phyloP scores from a whole-genome alignment of 2,888 invertebrate species.

The Vandiemenella viatica region DNA sequence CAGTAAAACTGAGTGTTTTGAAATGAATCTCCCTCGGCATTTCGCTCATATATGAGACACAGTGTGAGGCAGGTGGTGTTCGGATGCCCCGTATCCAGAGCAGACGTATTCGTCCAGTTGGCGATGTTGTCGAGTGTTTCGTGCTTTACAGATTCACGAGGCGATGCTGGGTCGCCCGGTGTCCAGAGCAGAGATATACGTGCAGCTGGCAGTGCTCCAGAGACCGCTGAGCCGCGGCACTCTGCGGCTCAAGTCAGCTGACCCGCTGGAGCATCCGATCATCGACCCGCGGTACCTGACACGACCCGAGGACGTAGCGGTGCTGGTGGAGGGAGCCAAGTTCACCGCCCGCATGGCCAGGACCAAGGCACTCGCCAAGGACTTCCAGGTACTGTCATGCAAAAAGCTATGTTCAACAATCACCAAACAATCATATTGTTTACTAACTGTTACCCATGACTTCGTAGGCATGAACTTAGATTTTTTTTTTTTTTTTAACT shows the following conservation, averaged over 20 bases:
- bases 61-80: slow-evolving; percentile 12
- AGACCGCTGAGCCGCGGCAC: slow-evolving; percentile 66
- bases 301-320: slow-evolving; percentile 61
- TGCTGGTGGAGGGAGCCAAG: slow-evolving; percentile 55
- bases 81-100: slow-evolving; percentile 45
- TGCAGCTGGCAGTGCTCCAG: slow-evolving; percentile 63
- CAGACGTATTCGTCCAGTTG: slow-evolving; percentile 68
- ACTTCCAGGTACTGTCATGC: slow-evolving; percentile 56
- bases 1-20: too few species aligned
- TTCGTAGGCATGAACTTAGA: too few species aligned
- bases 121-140: too few species aligned
- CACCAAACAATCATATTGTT: too few species aligned
- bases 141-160: too few species aligned
- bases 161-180: slow-evolving; percentile 33
- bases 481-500: too few species aligned
- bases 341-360: slow-evolving; percentile 40
- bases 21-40: too few species aligned
- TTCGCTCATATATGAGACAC: too few species aligned
- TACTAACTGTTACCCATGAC: too few species aligned
- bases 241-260: slow-evolving; percentile 55
- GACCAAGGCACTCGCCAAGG: slow-evolving; percentile 59
- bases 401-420: too few species aligned
- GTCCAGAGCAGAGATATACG: slow-evolving; percentile 63
- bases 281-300: slow-evolving; percentile 77
- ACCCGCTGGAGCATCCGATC: slow-evolving; percentile 74